Percentiles rank a stretch among this genome's conserved stretches.
phyloP scores from a whole-genome alignment of 2,888 invertebrate species.

The Griposia aprilina region DNA sequence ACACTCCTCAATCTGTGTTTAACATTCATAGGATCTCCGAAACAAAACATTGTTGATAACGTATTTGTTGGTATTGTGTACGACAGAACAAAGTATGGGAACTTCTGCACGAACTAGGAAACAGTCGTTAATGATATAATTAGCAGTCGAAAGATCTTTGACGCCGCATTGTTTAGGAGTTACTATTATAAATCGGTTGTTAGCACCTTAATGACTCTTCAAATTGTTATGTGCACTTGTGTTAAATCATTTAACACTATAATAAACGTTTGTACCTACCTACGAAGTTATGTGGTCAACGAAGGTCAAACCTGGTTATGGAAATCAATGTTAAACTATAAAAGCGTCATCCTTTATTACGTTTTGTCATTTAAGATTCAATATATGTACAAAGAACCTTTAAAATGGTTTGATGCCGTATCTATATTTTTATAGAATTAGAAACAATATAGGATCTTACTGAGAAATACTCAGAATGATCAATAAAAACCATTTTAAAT shows the following conservation, averaged over 20 bases:
- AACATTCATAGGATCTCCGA: slow-evolving; percentile 54
- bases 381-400: slow-evolving; percentile 15
- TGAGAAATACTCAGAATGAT: background rate
- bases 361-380: slow-evolving; percentile 16
- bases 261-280: slow-evolving; percentile 16
- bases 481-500: slow-evolving; percentile 6
- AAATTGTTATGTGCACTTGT: slow-evolving; percentile 24
- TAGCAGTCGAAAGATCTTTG: slow-evolving; percentile 66
- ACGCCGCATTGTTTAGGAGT: slow-evolving; percentile 55
- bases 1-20: slow-evolving; percentile 37
- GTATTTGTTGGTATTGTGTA: slow-evolving; percentile 36
- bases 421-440: background rate
- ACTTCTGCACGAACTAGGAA: slow-evolving; percentile 73
- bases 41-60: slow-evolving; percentile 65
- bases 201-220: slow-evolving; percentile 50
- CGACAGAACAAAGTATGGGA: slow-evolving; percentile 59
- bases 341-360: slow-evolving; percentile 30
- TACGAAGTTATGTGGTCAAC: background rate
- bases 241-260: slow-evolving; percentile 43
- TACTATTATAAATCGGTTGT: slow-evolving; percentile 34
- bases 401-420: background rate
- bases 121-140: slow-evolving; percentile 73
- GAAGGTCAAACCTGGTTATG: slow-evolving; percentile 45
- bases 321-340: slow-evolving; percentile 39
- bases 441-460: background rate